phyloP scores from a whole-genome alignment of 2,888 invertebrate genomes.

The Brenthis daphne region DNA sequence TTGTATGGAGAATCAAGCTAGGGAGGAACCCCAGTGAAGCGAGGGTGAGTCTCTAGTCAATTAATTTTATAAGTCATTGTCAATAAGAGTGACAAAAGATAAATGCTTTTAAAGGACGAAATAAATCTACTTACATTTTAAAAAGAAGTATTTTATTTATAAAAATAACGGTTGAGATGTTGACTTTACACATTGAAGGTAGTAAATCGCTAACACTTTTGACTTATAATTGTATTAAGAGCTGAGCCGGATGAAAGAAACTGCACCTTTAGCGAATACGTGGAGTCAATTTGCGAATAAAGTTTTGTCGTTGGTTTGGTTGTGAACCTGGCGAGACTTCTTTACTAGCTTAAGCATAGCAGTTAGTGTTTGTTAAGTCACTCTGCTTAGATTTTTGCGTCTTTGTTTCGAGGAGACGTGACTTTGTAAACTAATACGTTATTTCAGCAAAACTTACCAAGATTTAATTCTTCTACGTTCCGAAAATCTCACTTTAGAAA shows the following conservation, averaged over 20 bases:
- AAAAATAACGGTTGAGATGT: too few relatives aligned
- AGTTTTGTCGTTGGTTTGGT: conserved; percentile 70
- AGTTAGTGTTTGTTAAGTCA: conserved; percentile 50
- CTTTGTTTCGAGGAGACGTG: conserved; percentile 36
- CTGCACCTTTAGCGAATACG: conserved; percentile 80
- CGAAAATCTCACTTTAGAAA: conserved; percentile 16
- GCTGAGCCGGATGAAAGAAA: conserved; percentile 75
- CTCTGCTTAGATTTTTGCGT: conserved; percentile 41
- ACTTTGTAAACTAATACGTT: conserved; percentile 38
- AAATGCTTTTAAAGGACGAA: too few relatives aligned
- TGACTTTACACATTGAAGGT: background rate
- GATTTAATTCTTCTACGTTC: conserved; percentile 27
- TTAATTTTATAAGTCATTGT: too few relatives aligned
- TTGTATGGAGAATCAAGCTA: too few relatives aligned
- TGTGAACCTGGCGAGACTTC: conserved; percentile 48
- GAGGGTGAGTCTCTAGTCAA: too few relatives aligned
- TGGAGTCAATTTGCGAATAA: conserved; percentile 81
- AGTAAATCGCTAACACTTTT: conserved; percentile 32
- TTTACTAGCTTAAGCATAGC: conserved; percentile 61
- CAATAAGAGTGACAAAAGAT: too few relatives aligned
- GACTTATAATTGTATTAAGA: conserved; percentile 37
- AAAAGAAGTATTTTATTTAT: too few relatives aligned
- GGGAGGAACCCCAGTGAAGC: too few relatives aligned
- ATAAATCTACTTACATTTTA: too few relatives aligned
- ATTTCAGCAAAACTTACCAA: conserved; percentile 30